Conservation (phyloP, 2,888 invertebrate genomes). For the Dasypogon diadema region DNA sequence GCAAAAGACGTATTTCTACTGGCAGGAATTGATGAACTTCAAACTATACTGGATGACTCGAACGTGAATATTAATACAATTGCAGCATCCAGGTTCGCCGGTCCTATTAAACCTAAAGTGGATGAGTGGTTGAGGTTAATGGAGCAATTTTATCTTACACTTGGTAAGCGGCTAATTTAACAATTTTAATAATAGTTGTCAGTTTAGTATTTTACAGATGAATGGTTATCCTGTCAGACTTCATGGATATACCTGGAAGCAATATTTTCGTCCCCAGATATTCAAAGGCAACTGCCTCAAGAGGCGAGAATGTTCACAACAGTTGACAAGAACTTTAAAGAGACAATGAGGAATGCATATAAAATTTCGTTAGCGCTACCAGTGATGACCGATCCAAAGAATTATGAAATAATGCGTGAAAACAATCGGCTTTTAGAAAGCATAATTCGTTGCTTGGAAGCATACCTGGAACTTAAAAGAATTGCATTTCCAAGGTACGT, state of each 20-base stretch:
- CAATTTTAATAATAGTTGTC: not conserved
- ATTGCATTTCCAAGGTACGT: constrained; percentile 85
- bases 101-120: constrained; percentile 83
- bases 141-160: constrained; percentile 83
- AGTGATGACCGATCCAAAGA: constrained; percentile 79
- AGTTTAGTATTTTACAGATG: constrained; percentile 72
- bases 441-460: constrained; percentile 90
- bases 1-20: constrained; percentile 85
- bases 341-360: constrained; percentile 84
- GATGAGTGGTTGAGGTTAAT: constrained; percentile 85
- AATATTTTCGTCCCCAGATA: constrained; percentile 94
- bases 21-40: constrained; percentile 87
- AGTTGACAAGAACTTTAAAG: constrained; percentile 92
- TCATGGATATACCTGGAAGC: constrained; percentile 96
- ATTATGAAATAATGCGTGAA: constrained; percentile 76
- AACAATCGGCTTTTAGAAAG: constrained; percentile 86
- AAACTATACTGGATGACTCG: constrained; percentile 84
- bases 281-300: constrained; percentile 90
- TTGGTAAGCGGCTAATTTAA: constrained; percentile 71
- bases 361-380: constrained; percentile 87
- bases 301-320: constrained; percentile 88
- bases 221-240: constrained; percentile 89
- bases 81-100: constrained; percentile 86
- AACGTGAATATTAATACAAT: constrained; percentile 89
- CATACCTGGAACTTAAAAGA: constrained; percentile 88